Evolutionary conservation across 2,888 invertebrate species (phyloP).

Genomic region (Perizoma flavofasciatum): DNA sequence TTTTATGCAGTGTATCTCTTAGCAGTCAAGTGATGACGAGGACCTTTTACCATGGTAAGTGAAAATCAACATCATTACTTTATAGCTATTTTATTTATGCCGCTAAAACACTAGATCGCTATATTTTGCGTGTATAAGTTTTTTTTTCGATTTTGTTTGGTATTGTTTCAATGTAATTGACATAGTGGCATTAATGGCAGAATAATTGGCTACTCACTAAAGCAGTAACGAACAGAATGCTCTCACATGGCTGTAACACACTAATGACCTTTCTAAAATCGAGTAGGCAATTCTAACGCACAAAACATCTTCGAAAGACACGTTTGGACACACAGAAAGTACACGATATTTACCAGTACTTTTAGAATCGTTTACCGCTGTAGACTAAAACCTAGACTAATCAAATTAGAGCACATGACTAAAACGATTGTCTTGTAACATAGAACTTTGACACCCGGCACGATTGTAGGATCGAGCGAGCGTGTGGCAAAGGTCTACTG

Average conservation of each 20-base stretch:
- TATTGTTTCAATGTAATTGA: constrained; percentile 51
- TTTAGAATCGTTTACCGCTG: constrained; percentile 12
- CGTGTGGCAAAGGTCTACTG: constrained; percentile 14
- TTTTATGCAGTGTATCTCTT: constrained; percentile 42
- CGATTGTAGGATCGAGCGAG: constrained; percentile 4
- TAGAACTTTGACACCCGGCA: constrained; percentile 18
- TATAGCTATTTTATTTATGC: constrained; percentile 33
- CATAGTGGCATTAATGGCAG: constrained; percentile 77
- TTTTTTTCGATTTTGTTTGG: constrained; percentile 48
- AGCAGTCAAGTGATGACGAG: constrained; percentile 38
- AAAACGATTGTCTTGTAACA: neutral
- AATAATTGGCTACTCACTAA: constrained; percentile 57
- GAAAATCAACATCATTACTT: constrained; percentile 27
- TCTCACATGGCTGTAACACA: constrained; percentile 59
- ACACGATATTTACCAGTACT: constrained; percentile 11
- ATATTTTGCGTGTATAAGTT: constrained; percentile 47
- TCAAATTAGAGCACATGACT: constrained; percentile 3
- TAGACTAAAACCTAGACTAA: constrained; percentile 17
- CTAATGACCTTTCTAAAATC: constrained; percentile 31
- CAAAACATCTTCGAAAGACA: constrained; percentile 3
- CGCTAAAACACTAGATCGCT: constrained; percentile 36
- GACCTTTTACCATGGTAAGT: constrained; percentile 32
- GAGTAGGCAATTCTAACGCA: constrained; percentile 18
- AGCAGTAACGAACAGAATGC: constrained; percentile 44
- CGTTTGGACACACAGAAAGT: constrained; percentile 16